Evolutionary conservation across 2,113 vertebrate genomes (phyloP), one percentile per base, ranked within the genome.

Genomic region (Chionodraco myersi): DNA sequence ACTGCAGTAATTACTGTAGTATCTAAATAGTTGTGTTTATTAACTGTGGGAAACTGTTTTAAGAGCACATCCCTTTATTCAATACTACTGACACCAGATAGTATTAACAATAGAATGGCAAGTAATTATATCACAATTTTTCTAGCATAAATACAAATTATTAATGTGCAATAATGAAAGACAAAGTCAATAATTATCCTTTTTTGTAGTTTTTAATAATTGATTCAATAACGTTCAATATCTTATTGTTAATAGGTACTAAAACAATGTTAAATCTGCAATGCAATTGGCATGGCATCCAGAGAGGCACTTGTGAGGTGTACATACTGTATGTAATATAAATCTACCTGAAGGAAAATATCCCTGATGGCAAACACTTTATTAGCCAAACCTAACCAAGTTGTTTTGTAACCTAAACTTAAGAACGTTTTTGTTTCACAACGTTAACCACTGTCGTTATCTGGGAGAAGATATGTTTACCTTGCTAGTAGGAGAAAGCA

Each of bases 41-140:
- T 36, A 75, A 61, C 18, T 58, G 36, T 10, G 23, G 18, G 23
- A 47, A 77, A 56, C 47, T 44, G 10, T 36, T 36, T 77, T 47
- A 44, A 63, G 45, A 52, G 26, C 11, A 23, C 18, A 58, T 53
- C 1, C 1, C 3, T 26, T 23, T 34, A 3, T 34, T 23, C 13
- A 54, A 16, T 12, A 36, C 36, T 36, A 36, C 5, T 36, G 36
- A 36, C 2, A 57, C 34, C 14, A 8, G 4, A 26, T 13, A 15
- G 21, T 21, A 16, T 64, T 75, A 4, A 64, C 49, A 56, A 58
- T 10, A 7, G 0, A 57, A n/a, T 8, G 2, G 16, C 30, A 1
- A 44, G 13, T 44, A 2, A 52, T 41, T 23, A 26, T 51, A 30
- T 5, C 26, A 16, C 18, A 15, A 34, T 10, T 7, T 6, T 44